These are phyloP conservation scores for Sphinx pinastri DNA, from an alignment of 2,888 invertebrate species.

Conservation along the genomic window DNA sequence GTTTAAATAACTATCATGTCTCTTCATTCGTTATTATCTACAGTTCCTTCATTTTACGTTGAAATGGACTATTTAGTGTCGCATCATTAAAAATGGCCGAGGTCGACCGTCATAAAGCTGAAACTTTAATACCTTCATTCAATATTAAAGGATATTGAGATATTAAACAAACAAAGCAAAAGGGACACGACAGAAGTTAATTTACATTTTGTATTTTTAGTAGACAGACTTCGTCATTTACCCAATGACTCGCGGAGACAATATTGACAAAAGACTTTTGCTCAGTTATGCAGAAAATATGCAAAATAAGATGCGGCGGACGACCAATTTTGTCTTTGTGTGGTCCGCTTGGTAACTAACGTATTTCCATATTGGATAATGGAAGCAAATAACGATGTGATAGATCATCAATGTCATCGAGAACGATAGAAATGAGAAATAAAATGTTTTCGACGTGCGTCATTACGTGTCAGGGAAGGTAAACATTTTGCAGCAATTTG, in stretches of 20 bases:
- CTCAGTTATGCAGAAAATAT: conserved; percentile 77
- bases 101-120: conserved; percentile 48
- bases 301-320: conserved; percentile 64
- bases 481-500: conserved; percentile 72
- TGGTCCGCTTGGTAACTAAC: conserved; percentile 60
- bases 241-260: conserved; percentile 67
- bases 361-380: conserved; percentile 58
- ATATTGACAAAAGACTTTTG: conserved; percentile 78
- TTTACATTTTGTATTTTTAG: conserved; percentile 64
- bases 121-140: conserved; percentile 45
- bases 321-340: conserved; percentile 66
- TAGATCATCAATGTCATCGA: conserved; percentile 14
- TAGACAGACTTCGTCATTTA: conserved; percentile 59
- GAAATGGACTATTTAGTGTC: conserved; percentile 44
- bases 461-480: conserved; percentile 59
- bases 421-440: conserved; percentile 1
- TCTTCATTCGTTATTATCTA: conserved; percentile 4
- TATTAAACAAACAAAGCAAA: conserved; percentile 47
- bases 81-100: conserved; percentile 50
- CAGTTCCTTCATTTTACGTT: conserved; percentile 30
- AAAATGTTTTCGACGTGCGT: conserved; percentile 39
- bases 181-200: conserved; percentile 45
- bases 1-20: neutral
- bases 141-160: conserved; percentile 46
- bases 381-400: conserved; percentile 39